Conservation (phyloP, 2,113 vertebrate species). For the Anhinga anhinga region DNA sequence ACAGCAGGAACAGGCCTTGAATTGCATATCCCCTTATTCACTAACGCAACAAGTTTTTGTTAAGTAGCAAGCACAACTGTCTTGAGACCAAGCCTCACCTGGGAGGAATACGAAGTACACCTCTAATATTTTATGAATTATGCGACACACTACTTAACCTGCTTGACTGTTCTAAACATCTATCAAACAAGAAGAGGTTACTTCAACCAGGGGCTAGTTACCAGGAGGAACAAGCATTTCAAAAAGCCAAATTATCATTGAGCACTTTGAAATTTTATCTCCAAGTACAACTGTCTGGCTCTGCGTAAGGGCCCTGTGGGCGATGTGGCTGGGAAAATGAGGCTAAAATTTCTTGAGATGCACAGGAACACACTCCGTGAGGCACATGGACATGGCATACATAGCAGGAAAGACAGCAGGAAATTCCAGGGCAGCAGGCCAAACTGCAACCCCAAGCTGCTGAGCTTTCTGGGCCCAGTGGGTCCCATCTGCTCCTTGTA, state of each 20-base stretch:
- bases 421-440: not conserved
- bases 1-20: not conserved
- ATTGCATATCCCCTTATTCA: not conserved
- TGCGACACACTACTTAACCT: not conserved
- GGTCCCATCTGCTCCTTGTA: not conserved
- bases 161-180: not conserved
- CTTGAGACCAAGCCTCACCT: not conserved
- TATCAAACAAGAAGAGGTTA: not conserved
- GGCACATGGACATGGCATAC: not conserved
- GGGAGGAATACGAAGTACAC: not conserved
- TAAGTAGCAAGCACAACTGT: not conserved
- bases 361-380: not conserved
- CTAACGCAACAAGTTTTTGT: not conserved
- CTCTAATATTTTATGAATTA: not conserved
- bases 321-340: not conserved
- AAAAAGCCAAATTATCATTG: not conserved
- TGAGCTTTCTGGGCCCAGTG: not conserved
- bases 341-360: not conserved
- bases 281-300: not conserved
- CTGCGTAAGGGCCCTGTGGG: not conserved
- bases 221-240: not conserved
- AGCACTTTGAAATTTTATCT: not conserved
- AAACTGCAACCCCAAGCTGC: not conserved
- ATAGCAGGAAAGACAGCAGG: not conserved
- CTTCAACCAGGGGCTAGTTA: not conserved